A percentile compares a stretch with the other conserved stretches of the same genome.
Evolutionary conservation across 2,888 invertebrate species (phyloP).

Genomic region (Xanthia togata): DNA sequence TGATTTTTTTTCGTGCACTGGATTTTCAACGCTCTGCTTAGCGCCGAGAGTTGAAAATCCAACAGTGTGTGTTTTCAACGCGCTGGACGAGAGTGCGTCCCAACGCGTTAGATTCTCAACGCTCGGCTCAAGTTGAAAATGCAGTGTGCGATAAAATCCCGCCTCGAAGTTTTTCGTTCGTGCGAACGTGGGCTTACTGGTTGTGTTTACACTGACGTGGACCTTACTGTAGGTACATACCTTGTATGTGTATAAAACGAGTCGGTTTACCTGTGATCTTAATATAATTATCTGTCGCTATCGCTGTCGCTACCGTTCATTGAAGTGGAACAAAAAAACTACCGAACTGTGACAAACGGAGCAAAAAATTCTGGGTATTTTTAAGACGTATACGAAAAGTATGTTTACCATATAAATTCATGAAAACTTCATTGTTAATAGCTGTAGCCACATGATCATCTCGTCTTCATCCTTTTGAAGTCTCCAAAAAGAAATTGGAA

Average conservation of each 20-base stretch:
- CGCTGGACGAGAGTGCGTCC: too few relatives aligned
- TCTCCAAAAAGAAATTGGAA: too few relatives aligned
- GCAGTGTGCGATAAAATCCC: too few relatives aligned
- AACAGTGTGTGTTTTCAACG: too few relatives aligned
- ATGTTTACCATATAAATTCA: neutral
- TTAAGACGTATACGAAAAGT: neutral
- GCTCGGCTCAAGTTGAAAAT: too few relatives aligned
- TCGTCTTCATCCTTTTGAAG: neutral
- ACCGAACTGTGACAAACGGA: neutral
- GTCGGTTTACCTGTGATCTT: neutral
- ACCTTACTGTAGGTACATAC: too few relatives aligned
- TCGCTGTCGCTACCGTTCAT: neutral
- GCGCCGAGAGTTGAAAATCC: too few relatives aligned
- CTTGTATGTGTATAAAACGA: neutral
- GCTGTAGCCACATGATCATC: neutral
- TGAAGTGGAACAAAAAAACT: conserved; percentile 15
- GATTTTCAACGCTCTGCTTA: too few relatives aligned
- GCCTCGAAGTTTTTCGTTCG: too few relatives aligned
- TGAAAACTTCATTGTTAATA: neutral
- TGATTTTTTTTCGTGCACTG: too few relatives aligned
- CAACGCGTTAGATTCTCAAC: too few relatives aligned
- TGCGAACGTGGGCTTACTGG: too few relatives aligned
- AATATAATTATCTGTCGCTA: conserved; percentile 4
- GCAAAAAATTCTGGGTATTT: conserved; percentile 2
- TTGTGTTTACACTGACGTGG: neutral